A percentile compares a stretch with the other conserved stretches of the same genome.
Evolutionary conservation across 2,797 vertebrate species (phyloP).

Genomic region (Caiman crocodilus): DNA sequence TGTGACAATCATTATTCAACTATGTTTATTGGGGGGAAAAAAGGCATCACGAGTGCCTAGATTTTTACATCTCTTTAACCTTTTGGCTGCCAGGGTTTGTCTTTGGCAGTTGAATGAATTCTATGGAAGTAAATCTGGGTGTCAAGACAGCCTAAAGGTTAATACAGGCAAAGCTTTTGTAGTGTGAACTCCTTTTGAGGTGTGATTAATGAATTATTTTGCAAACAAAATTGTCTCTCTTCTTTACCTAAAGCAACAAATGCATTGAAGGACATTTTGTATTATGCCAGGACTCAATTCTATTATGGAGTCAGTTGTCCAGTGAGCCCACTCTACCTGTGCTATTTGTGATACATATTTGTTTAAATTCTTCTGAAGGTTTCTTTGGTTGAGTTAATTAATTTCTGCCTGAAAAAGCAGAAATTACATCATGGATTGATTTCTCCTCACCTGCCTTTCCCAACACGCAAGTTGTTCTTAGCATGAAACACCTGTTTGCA

Average conservation of each 20-base stretch:
- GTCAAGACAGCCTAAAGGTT: constrained; percentile 42
- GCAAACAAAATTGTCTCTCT: constrained; percentile 28
- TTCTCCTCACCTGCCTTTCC: background rate
- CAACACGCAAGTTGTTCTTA: background rate
- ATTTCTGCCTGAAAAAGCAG: constrained; percentile 3
- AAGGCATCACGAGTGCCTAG: background rate
- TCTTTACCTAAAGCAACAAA: constrained; percentile 31
- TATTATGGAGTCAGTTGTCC: background rate
- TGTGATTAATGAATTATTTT: constrained; percentile 59
- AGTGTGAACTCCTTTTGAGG: constrained; percentile 13
- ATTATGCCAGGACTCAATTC: background rate
- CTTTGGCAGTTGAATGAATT: constrained; percentile 52
- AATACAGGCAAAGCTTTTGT: constrained; percentile 56
- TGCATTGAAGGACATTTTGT: background rate
- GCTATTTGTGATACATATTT: background rate
- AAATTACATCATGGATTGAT: background rate
- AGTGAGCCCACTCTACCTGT: background rate
- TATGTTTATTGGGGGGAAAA: background rate
- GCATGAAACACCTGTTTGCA: background rate
- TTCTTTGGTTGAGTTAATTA: background rate
- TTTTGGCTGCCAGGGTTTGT: constrained; percentile 35
- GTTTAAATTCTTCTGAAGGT: background rate
- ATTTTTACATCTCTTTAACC: constrained; percentile 24
- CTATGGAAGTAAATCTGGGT: background rate
- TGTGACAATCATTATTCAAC: background rate